Evolutionary conservation across 1,140 invertebrate species (phyloP).

Genomic region (Conus ventricosus): DNA sequence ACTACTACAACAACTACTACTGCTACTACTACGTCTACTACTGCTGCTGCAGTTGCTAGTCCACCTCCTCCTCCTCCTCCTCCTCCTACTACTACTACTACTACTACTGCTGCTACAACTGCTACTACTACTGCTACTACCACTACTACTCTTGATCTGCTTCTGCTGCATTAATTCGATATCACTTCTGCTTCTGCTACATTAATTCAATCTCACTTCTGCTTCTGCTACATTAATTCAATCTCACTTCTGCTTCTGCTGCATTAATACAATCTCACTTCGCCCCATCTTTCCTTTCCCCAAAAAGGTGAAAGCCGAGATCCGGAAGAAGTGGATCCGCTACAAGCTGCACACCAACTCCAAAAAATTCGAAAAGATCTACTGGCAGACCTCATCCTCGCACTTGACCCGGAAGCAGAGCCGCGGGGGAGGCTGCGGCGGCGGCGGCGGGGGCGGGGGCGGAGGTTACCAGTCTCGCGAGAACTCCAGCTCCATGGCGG

Average conservation of each 20-base stretch:
- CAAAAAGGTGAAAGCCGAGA: slow-evolving; percentile 56
- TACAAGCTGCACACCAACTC: slow-evolving; percentile 50
- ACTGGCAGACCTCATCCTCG: slow-evolving; percentile 46
- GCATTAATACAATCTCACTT: background rate
- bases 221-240: background rate
- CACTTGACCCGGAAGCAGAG: slow-evolving; percentile 35
- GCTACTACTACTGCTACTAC: background rate
- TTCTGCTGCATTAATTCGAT: background rate
- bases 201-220: background rate
- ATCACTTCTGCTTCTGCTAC: background rate
- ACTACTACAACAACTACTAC: background rate
- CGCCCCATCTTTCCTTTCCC: background rate
- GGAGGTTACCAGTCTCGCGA: background rate
- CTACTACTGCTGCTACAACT: background rate
- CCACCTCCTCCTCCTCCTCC: background rate
- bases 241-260: background rate
- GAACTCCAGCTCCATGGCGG: slow-evolving; percentile 34
- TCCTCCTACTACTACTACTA: slow-evolving; percentile 2
- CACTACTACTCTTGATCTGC: background rate
- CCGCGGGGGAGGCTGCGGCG: background rate
- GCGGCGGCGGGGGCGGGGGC: no score
- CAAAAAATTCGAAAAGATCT: slow-evolving; percentile 45
- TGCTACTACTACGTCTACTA: background rate
- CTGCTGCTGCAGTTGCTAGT: background rate
- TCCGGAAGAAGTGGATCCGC: slow-evolving; percentile 58